Evolutionary conservation across 2,888 invertebrate species (phyloP).

Genomic region (Orchestes rusci): DNA sequence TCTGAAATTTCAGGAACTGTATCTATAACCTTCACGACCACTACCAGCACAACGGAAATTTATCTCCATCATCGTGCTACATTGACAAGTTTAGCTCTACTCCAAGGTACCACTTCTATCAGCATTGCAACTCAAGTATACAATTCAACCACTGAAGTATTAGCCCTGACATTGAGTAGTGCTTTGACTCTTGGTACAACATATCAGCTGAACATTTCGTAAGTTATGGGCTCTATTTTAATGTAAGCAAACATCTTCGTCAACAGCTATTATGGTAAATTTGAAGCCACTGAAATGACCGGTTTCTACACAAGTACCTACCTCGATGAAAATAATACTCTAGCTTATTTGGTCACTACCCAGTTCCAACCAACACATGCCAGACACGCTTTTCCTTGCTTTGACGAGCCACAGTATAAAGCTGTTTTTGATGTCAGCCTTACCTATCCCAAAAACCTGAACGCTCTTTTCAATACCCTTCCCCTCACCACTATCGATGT

Average conservation of each 20-base stretch:
- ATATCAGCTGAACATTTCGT: slow-evolving; percentile 20
- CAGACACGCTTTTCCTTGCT: slow-evolving; percentile 68
- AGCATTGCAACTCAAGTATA: slow-evolving; percentile 2
- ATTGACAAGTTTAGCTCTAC: not conserved
- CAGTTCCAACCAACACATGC: slow-evolving; percentile 64
- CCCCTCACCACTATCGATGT: not conserved
- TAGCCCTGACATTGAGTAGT: slow-evolving; percentile 15
- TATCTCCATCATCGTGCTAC: slow-evolving; percentile 7
- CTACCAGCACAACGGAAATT: slow-evolving; percentile 5
- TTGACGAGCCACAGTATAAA: slow-evolving; percentile 56
- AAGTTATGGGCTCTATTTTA: slow-evolving; percentile 2
- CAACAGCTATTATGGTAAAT: slow-evolving; percentile 29
- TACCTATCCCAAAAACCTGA: slow-evolving; percentile 33
- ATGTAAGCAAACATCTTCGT: too few species aligned
- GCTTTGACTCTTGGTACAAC: slow-evolving; percentile 9
- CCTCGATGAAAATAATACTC: slow-evolving; percentile 29
- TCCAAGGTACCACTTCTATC: not conserved
- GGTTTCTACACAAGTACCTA: slow-evolving; percentile 51
- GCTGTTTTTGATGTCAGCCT: slow-evolving; percentile 44
- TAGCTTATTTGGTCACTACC: slow-evolving; percentile 50
- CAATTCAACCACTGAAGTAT: slow-evolving; percentile 24
- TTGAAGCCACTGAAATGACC: slow-evolving; percentile 38
- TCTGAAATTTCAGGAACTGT: slow-evolving; percentile 5
- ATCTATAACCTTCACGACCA: slow-evolving; percentile 4
- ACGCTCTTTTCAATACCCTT: slow-evolving; percentile 28